Conservation (phyloP, 1,140 invertebrate species). For the Metopolophium dirhodum region DNA sequence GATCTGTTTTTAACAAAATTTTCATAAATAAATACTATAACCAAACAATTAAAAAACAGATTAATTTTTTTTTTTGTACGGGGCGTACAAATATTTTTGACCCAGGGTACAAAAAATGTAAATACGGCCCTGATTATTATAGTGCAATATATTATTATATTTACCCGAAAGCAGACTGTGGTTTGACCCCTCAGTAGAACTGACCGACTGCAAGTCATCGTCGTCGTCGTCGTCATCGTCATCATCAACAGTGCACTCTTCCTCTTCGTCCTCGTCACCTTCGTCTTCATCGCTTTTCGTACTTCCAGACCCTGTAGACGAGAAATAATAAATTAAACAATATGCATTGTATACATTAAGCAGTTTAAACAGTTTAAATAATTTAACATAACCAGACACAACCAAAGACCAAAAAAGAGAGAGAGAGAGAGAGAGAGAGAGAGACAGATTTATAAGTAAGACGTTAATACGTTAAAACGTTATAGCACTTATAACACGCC, state of each 20-base stretch:
- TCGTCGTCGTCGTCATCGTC: constrained; percentile 41
- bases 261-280: constrained; percentile 43
- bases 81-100: too few relatives aligned
- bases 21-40: too few relatives aligned
- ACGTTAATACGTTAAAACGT: too few relatives aligned
- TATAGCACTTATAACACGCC: too few relatives aligned
- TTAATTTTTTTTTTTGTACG: too few relatives aligned
- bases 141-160: neutral
- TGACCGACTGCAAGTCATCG: constrained; percentile 31
- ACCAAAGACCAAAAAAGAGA: neutral
- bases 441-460: too few relatives aligned
- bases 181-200: neutral
- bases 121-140: neutral
- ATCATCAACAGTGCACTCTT: constrained; percentile 15
- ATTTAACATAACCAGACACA: neutral
- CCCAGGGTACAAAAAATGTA: too few relatives aligned
- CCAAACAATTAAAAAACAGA: too few relatives aligned
- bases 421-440: too few relatives aligned
- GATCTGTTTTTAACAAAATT: too few relatives aligned
- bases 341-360: neutral
- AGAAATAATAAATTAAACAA: neutral
- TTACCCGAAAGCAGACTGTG: constrained; percentile 43
- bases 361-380: neutral
- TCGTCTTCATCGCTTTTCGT: constrained; percentile 46
- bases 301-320: constrained; percentile 19